Base-by-base conservation (phyloP, 2,888 invertebrate species). In the Bedellia somnulentella region DNA sequence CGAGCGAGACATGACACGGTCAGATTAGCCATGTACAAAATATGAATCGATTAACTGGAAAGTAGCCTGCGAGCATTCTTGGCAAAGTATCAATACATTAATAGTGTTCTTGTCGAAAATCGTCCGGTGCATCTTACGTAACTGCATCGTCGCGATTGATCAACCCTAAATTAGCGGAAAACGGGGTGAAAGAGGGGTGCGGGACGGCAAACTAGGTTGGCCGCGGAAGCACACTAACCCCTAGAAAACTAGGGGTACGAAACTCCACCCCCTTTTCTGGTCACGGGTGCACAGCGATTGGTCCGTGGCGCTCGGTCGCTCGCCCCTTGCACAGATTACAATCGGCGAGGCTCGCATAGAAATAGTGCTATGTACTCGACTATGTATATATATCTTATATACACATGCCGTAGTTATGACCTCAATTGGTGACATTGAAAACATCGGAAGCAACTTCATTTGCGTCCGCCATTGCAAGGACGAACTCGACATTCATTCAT, bases 241-340 rank as follows among this genome's bases (percentile, higher is more conserved):
- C 75, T 75, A 73, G 75, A 75, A 75, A 75, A 73, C 75, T 73
- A 71, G 75, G 75, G 75, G 75, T 73, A 73, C 70, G 70, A 75
- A 71, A 71, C 75, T 71, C 75, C 75, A 57, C 75, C 75, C 73
- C 51, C 71, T 71, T 75, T 75, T 71, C 73, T 75, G 75, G 73
- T 70, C 73, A 73, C 62, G 63, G 55, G 67, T 61, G 64, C 67
- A 62, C 63, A 56, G 67, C 59, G 66, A 75, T 75, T 75, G 75
- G 75, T 71, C 71, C 63, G 71, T 50, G 47, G 56, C 57, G 47
- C 50, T 50, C 57, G 52, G 58, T 59, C 61, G 56, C 57, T 62
- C 70, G 57, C 71, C 71, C 73, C 73, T 63, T 66, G 52, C 64
- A 56, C 63, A 64, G 75, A 75, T 75, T 67, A 75, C 73, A 71